Percentiles rank a stretch among this genome's conserved stretches.
phyloP scores from a whole-genome alignment of 2,113 vertebrate species.

The Megaceryle maxima region DNA sequence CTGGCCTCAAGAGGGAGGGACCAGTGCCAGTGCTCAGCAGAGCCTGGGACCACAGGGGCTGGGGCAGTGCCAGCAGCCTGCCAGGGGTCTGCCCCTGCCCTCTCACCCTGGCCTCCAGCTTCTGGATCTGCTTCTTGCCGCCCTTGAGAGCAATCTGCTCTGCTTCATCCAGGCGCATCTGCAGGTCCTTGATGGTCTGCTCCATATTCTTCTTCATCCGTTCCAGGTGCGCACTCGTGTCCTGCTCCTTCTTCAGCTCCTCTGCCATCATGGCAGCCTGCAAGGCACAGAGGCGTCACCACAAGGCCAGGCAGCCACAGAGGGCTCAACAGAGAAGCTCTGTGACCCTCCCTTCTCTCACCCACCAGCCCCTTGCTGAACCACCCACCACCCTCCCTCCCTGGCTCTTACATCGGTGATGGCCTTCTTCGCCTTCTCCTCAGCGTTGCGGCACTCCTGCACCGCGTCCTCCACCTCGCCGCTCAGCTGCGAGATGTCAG shows the following conservation, averaged over 20 bases:
- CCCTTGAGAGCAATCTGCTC: constrained; percentile 94
- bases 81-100: neutral
- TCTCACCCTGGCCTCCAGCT: constrained; percentile 89
- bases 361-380: neutral
- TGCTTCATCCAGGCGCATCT: constrained; percentile 89
- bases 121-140: constrained; percentile 96
- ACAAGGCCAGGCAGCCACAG: neutral
- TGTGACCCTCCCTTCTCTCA: neutral
- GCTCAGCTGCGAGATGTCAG: constrained; percentile 82
- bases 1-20: neutral
- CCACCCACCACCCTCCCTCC: accelerated
- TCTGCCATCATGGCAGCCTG: constrained; percentile 97
- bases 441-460: constrained; percentile 88
- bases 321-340: neutral
- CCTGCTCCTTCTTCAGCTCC: constrained; percentile 96
- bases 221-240: constrained; percentile 88
- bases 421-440: constrained; percentile 94
- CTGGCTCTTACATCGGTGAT: constrained; percentile 86
- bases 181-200: constrained; percentile 91
- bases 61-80: neutral
- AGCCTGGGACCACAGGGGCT: neutral
- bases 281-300: neutral
- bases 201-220: constrained; percentile 98
- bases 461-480: constrained; percentile 86
- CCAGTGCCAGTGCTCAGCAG: neutral